A percentile compares a stretch with the other conserved stretches of the same genome.
phyloP scores from a whole-genome alignment of 2,113 vertebrate species.

The Notarius lentiginosus region DNA sequence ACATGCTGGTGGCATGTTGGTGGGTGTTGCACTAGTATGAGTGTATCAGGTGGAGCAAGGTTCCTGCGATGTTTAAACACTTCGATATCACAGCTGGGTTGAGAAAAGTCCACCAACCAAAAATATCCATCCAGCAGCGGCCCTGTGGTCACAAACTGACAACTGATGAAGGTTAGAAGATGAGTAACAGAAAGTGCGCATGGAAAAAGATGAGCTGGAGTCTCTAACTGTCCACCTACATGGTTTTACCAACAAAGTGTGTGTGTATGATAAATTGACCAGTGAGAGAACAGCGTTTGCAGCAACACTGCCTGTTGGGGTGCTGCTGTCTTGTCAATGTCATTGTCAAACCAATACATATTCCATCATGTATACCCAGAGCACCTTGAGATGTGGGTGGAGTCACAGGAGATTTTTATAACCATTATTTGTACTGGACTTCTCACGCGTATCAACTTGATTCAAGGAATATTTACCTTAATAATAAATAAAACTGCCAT shows the following conservation, averaged over 20 bases:
- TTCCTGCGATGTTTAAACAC: not conserved
- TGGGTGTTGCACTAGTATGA: not conserved
- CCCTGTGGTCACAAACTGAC: constrained; percentile 12
- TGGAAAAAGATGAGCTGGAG: not conserved
- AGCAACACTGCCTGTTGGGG: not conserved
- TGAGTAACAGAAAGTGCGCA: not conserved
- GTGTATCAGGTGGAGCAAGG: constrained; percentile 19
- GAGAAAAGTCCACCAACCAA: constrained; percentile 19
- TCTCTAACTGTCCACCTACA: constrained; percentile 22
- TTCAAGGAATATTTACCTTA: not conserved
- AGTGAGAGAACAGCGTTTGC: not conserved
- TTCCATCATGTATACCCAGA: too few species aligned
- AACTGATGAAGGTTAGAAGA: not conserved
- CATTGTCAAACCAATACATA: not conserved
- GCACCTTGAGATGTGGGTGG: not conserved
- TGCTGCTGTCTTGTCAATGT: too few species aligned
- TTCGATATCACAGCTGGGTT: not conserved
- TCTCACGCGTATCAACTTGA: not conserved
- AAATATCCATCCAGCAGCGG: constrained; percentile 11
- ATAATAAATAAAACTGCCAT: not conserved
- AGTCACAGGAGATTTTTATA: not conserved
- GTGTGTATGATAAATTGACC: not conserved
- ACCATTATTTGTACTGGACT: not conserved
- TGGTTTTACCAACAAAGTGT: constrained; percentile 11
- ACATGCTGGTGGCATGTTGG: not conserved